These are phyloP conservation scores for Huso huso DNA, from an alignment of 2,797 vertebrate species.

Conservation along the genomic window DNA sequence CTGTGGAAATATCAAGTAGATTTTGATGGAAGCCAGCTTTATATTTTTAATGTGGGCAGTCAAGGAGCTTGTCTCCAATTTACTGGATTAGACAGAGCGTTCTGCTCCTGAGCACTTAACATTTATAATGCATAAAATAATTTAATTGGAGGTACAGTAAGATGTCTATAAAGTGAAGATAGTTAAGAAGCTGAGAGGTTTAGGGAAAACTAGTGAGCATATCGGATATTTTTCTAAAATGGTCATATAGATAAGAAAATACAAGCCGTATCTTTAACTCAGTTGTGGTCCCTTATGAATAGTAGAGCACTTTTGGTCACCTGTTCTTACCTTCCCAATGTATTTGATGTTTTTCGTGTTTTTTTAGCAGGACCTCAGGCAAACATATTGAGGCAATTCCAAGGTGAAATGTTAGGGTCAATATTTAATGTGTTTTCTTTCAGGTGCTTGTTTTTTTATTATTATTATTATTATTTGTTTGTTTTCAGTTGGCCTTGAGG, in stretches of 20 bases:
- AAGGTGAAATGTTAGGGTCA: too few relatives aligned
- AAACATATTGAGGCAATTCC: too few relatives aligned
- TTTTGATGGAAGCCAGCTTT: conserved; percentile 18
- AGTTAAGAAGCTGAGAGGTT: background rate
- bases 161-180: conserved; percentile 5
- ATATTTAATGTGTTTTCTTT: too few relatives aligned
- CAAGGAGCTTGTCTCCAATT: conserved; percentile 12
- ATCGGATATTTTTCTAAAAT: background rate
- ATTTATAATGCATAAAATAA: conserved; percentile 10
- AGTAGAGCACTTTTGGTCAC: too few relatives aligned
- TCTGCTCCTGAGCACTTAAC: conserved; percentile 9
- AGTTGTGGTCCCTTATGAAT: too few relatives aligned
- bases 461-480: background rate
- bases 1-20: conserved; percentile 29
- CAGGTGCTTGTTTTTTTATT: too few relatives aligned
- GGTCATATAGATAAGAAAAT: background rate
- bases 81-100: conserved; percentile 7
- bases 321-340: too few relatives aligned
- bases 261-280: too few relatives aligned
- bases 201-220: background rate
- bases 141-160: background rate
- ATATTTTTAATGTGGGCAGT: conserved; percentile 8
- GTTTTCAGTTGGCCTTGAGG: background rate
- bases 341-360: too few relatives aligned
- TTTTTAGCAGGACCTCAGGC: too few relatives aligned